These are phyloP conservation scores for Dermochelys coriacea DNA, from an alignment of 2,797 vertebrate species.

Conservation along the genomic window DNA sequence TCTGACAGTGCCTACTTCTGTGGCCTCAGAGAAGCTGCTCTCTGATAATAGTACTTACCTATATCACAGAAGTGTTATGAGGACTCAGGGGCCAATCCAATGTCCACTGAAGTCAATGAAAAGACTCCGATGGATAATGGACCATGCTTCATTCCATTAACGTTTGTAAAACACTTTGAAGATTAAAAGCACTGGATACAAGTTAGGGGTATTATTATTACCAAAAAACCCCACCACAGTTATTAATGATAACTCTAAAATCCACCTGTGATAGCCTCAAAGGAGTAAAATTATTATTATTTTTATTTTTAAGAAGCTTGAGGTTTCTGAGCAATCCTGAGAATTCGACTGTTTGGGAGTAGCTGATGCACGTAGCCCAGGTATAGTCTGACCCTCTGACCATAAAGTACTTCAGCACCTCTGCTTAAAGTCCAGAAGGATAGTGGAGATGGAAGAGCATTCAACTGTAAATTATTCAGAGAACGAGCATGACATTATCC, in stretches of 20 bases:
- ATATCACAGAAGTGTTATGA: background rate
- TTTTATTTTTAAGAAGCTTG: background rate
- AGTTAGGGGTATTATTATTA: background rate
- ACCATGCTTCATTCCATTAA: accelerated
- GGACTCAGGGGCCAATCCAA: background rate
- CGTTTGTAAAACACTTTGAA: background rate
- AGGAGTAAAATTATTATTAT: background rate
- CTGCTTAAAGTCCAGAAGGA: background rate
- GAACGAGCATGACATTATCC: background rate
- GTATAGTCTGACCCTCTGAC: background rate
- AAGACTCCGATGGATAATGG: background rate
- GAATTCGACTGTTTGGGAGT: background rate
- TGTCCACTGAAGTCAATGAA: background rate
- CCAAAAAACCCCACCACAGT: background rate
- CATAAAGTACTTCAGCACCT: background rate
- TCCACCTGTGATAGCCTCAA: background rate
- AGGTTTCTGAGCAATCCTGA: background rate
- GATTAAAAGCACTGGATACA: background rate
- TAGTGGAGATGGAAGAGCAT: background rate
- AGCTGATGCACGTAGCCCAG: background rate
- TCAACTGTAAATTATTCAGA: background rate
- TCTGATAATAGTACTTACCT: background rate
- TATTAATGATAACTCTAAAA: background rate
- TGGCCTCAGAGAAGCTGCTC: background rate
- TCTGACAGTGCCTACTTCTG: background rate